Conservation (phyloP, 2,888 invertebrate genomes). For the Thalpophila matura region DNA sequence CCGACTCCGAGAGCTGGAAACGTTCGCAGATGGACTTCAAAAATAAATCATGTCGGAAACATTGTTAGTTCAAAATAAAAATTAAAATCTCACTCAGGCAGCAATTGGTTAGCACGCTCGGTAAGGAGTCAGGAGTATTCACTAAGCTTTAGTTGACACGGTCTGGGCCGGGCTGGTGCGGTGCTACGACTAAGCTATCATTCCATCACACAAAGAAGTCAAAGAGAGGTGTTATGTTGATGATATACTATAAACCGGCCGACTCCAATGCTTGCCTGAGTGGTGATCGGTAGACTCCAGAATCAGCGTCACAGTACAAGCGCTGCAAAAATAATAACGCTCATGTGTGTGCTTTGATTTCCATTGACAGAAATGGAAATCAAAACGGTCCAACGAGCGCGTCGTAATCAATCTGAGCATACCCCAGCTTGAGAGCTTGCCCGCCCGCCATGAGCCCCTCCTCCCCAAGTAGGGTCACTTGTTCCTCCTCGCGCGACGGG, state of each 20-base stretch:
- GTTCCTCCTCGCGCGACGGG: conserved; percentile 98
- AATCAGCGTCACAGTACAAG: conserved; percentile 93
- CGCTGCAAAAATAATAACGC: conserved; percentile 93
- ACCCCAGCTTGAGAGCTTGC: conserved; percentile 99
- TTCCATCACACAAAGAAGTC: conserved; percentile 88
- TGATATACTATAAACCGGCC: conserved; percentile 90
- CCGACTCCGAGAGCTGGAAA: conserved; percentile 59
- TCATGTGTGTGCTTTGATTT: conserved; percentile 88
- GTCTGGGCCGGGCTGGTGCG: conserved; percentile 69
- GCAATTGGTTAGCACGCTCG: conserved; percentile 89
- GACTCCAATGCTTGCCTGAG: conserved; percentile 94
- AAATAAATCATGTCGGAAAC: conserved; percentile 85
- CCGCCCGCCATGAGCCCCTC: conserved; percentile 98
- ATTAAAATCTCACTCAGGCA: conserved; percentile 89
- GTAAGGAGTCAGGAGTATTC: conserved; percentile 74
- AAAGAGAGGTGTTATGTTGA: conserved; percentile 85
- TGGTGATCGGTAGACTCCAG: conserved; percentile 94
- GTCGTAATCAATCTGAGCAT: conserved; percentile 90
- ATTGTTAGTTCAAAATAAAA: conserved; percentile 82
- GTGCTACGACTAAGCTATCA: conserved; percentile 87
- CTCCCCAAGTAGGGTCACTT: conserved; percentile 98
- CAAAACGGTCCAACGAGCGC: conserved; percentile 82
- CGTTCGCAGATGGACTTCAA: conserved; percentile 87
- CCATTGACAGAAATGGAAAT: conserved; percentile 75
- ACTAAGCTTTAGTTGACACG: conserved; percentile 74